Base-by-base conservation (phyloP, 2,113 vertebrate species). In the Hirundichthys speculiger region DNA sequence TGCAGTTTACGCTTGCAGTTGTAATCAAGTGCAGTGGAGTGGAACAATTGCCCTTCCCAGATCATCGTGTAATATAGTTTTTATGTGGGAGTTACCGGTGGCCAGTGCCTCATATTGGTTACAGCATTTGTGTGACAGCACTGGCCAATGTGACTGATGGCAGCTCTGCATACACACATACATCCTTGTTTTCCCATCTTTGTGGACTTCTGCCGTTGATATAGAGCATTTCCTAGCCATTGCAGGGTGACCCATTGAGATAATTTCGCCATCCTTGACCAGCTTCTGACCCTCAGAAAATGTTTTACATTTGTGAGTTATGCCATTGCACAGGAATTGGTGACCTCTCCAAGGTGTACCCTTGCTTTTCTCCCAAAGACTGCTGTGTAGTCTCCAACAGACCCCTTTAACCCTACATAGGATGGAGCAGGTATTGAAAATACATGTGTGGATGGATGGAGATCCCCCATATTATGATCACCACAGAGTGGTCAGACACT, bases 21-120 rank as follows among this genome's bases (percentile, higher is more conserved):
- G 53, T 73, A 73, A 79, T 85, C 69, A 78, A 77, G 67, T 66
- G 64, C 73, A 76, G 39, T 83, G 69, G 75, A 34, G 49, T 69
- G 70, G 60, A 65, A 70, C 54, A 51, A 19, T 65, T 49, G 66
- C 57, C 47, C 45, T 67, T 46, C 42, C 42, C 30, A 22, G 54
- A 38, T 41, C 10, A 13, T 11, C 6, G 40, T 64, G 65, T 53
- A 78, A 78, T 74, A 27, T 63, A 51, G 3, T 56, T 79, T 82
- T 59, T 67, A 82, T 69, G 74, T 71, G 60, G 65, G 85, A 75
- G 59, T 39, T 34, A 41, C 57, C 47, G 18, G 13, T 34, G 13
- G 41, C 27, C 64, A 46, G 2, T 50, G 25, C 42, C 52, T 67
- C 27, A 47, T 75, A 75, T 68, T 56, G 72, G 66, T 61, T 50